A percentile compares a stretch with the other conserved stretches of the same genome.
Conservation (phyloP, 2,888 invertebrate species). For the Exephanes ischioxanthus region DNA sequence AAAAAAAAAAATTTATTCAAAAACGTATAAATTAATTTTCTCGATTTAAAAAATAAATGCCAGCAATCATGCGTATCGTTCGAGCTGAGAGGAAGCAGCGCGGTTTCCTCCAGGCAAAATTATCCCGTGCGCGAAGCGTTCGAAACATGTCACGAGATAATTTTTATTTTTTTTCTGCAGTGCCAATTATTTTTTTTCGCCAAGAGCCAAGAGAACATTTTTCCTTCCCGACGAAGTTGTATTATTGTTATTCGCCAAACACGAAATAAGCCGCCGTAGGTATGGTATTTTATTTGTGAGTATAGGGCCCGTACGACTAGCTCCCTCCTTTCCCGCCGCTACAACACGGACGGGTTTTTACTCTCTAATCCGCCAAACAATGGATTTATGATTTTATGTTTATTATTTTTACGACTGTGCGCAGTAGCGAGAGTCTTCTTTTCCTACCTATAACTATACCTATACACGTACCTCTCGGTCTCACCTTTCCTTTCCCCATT, state of each 20-base stretch:
- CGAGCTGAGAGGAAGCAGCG: no score
- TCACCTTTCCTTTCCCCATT: constrained; percentile 41
- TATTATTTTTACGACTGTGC: constrained; percentile 80
- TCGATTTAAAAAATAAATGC: no score
- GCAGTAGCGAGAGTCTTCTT: constrained; percentile 73
- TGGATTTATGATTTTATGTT: constrained; percentile 80
- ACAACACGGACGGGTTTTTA: constrained; percentile 68
- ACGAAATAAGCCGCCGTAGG: constrained; percentile 33
- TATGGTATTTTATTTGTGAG: constrained; percentile 9
- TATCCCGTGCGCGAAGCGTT: neutral
- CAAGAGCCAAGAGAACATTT: neutral
- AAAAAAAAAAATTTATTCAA: no score
- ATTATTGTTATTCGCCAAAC: constrained; percentile 30
- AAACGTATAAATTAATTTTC: no score
- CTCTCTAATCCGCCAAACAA: constrained; percentile 75
- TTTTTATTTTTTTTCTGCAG: neutral
- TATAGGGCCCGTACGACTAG: neutral
- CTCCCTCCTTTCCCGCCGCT: constrained; percentile 32
- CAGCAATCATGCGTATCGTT: no score
- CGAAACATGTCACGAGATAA: neutral
- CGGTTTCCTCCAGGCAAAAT: no score
- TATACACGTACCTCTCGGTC: constrained; percentile 4
- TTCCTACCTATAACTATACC: neutral
- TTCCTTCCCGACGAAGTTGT: neutral
- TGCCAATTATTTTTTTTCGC: neutral